Evolutionary conservation across 2,888 invertebrate genomes (phyloP).

Genomic region (Cabera pusaria): DNA sequence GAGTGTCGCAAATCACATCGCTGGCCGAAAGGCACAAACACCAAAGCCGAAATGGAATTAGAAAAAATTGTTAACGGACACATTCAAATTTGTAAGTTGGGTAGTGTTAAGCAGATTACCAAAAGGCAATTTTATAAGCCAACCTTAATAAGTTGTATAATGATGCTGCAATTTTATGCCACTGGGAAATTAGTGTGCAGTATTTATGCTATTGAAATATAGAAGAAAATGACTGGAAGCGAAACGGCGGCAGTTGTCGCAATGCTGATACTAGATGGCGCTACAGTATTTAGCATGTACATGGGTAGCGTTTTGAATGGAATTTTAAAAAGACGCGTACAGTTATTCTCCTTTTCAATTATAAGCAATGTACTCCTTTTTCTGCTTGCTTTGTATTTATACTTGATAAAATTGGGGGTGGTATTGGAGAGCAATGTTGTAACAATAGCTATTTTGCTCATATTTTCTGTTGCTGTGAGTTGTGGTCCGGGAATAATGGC

Average conservation of each 20-base stretch:
- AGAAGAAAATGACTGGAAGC: constrained; percentile 30
- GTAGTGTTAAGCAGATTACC: constrained; percentile 4
- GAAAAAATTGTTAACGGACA: constrained; percentile 11
- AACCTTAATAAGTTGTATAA: constrained; percentile 18
- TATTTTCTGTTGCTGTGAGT: constrained; percentile 4
- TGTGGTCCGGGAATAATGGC: constrained; percentile 15
- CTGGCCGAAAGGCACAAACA: constrained; percentile 36
- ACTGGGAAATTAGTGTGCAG: constrained; percentile 36
- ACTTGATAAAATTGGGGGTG: constrained; percentile 2
- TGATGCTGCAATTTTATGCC: constrained; percentile 30
- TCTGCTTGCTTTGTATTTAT: constrained; percentile 2
- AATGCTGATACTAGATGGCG: constrained; percentile 38
- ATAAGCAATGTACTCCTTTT: constrained; percentile 1
- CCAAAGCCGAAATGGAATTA: constrained; percentile 28
- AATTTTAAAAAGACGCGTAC: constrained; percentile 21
- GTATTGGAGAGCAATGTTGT: not conserved
- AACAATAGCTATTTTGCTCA: constrained; percentile 1
- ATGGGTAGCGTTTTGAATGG: constrained; percentile 25
- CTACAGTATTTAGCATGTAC: constrained; percentile 33
- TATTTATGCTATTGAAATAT: constrained; percentile 36
- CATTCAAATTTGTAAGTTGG: not conserved
- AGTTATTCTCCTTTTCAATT: constrained; percentile 1
- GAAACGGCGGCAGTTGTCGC: constrained; percentile 34
- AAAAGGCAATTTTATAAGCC: constrained; percentile 33
- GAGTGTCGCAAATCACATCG: constrained; percentile 34